Evolutionary conservation across 2,797 vertebrate genomes (phyloP).

Genomic region (Parambassis ranga): DNA sequence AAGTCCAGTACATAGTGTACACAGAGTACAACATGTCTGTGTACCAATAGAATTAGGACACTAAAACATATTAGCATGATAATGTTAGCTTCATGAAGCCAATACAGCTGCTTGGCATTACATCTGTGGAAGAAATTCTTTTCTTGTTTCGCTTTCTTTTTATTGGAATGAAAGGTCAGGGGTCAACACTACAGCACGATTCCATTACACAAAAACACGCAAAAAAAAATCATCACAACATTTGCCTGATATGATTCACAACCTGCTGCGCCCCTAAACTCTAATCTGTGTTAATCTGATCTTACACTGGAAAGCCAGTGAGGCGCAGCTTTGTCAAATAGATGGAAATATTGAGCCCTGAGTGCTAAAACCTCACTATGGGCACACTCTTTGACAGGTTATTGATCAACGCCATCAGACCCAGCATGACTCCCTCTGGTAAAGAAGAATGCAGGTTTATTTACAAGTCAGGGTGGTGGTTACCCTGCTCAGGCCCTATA

Average conservation of each 20-base stretch:
- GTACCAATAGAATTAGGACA: no score
- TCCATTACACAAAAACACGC: background rate
- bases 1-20: no score
- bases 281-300: constrained; percentile 2
- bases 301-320: background rate
- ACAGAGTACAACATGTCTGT: no score
- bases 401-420: constrained; percentile 52
- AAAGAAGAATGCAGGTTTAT: constrained; percentile 6
- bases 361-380: constrained; percentile 12
- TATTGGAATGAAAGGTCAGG: background rate
- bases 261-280: background rate
- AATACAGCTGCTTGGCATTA: no score
- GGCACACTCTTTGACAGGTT: constrained; percentile 17
- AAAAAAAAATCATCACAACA: background rate
- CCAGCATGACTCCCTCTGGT: background rate
- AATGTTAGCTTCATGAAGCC: no score
- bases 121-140: no score
- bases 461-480: constrained; percentile 18
- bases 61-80: no score
- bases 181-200: background rate
- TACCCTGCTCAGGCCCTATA: background rate
- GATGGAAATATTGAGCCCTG: background rate
- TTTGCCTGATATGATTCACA: background rate
- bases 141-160: no score
- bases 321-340: constrained; percentile 3